These are phyloP conservation scores for Diarsia rubi DNA, from an alignment of 2,888 invertebrate species.

Conservation along the genomic window DNA sequence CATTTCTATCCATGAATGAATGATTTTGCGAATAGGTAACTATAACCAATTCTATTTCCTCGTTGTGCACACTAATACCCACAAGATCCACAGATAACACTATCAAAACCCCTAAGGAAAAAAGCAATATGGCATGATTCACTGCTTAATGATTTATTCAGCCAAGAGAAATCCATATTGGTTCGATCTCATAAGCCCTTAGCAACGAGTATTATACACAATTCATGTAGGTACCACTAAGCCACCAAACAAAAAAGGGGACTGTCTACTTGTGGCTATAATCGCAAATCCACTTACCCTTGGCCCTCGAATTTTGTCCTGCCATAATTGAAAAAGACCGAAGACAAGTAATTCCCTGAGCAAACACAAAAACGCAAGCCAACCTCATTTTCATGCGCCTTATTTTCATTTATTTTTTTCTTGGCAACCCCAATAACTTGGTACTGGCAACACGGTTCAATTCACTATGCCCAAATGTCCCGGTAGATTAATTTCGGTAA, in stretches of 20 bases:
- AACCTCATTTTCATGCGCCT: constrained; percentile 51
- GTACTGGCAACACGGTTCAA: constrained; percentile 54
- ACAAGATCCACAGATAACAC: background rate
- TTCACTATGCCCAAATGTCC: constrained; percentile 50
- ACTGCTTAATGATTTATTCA: constrained; percentile 39
- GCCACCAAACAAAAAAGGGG: constrained; percentile 3
- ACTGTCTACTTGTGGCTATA: constrained; percentile 23
- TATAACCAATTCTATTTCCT: background rate
- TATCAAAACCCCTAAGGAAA: background rate
- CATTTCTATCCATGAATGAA: no score
- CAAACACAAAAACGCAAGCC: constrained; percentile 50
- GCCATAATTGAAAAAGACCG: constrained; percentile 58
- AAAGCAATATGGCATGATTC: background rate
- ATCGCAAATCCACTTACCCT: constrained; percentile 45
- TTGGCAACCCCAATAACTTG: constrained; percentile 50
- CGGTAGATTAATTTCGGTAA: constrained; percentile 65
- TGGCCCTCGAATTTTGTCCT: constrained; percentile 30
- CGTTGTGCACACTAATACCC: background rate
- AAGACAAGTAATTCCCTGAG: constrained; percentile 55
- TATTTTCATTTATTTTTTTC: constrained; percentile 63
- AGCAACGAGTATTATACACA: background rate
- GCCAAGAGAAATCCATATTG: constrained; percentile 14
- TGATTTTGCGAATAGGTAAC: background rate
- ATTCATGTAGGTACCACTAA: background rate
- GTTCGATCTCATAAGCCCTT: background rate